A percentile compares a stretch with the other conserved stretches of the same genome.
phyloP scores from a whole-genome alignment of 2,113 vertebrate species.

The Ceratotherium simum region DNA sequence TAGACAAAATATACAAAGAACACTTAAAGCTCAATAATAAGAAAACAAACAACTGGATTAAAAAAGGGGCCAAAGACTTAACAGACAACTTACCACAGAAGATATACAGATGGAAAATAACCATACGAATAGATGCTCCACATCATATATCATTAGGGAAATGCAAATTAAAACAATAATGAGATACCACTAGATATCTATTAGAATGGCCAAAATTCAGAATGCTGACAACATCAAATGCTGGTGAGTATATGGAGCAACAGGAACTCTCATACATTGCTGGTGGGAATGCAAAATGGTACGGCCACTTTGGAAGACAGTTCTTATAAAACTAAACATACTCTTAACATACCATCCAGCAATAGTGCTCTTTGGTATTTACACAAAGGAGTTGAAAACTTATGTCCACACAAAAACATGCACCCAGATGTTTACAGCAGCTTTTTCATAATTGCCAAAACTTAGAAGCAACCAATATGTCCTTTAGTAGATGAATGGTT shows the following conservation, averaged over 20 bases:
- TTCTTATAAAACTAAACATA: background rate
- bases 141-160: background rate
- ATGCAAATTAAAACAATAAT: background rate
- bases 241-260: background rate
- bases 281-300: background rate
- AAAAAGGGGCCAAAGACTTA: background rate
- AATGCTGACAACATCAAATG: background rate
- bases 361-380: background rate
- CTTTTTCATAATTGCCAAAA: background rate
- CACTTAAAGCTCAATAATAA: background rate
- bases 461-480: background rate
- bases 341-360: background rate
- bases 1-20: background rate
- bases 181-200: background rate
- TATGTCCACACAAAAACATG: background rate
- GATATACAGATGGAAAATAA: background rate
- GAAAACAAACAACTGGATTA: background rate
- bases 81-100: background rate
- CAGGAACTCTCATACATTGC: background rate
- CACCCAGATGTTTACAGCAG: background rate
- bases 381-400: background rate
- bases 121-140: background rate
- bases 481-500: background rate
- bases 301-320: background rate
- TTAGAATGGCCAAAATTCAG: background rate